Evolutionary conservation across 2,113 vertebrate genomes (phyloP), one percentile per base, ranked within the genome.

Genomic region (Oceanites oceanicus): DNA sequence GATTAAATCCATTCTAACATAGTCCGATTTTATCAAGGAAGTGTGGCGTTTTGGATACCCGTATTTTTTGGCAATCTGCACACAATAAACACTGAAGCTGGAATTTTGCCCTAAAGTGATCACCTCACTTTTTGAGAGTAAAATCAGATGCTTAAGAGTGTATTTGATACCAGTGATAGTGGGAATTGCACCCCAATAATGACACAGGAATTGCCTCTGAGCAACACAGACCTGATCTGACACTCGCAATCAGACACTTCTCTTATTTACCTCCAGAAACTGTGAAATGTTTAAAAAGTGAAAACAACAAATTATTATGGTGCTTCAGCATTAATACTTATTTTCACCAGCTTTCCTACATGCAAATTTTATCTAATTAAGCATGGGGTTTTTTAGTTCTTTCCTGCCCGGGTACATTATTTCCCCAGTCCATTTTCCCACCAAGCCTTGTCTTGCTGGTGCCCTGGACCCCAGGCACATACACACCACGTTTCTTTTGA

Each of bases 51-150:
- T 36, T 67, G 32, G 49, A 80, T 62, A 75, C 40, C 7, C 6
- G 1, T n/a, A 50, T 67, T 91, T 91, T 84, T 95, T 75, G 34
- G 67, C 50, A 32, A 67, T 65, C 65, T 59, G 49, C 55, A 55
- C 10, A 45, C 32, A 55, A 76, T 56, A 68, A 91, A 93, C 42
- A 74, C 56, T 72, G 58, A 95, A 90, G 26, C 23, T 90, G 75
- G 80, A 91, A 61, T 94, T 97, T 96, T 94, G 40, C 86, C 56
- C 44, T 40, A 44, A 95, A 93, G 92, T 19, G 15, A 92, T 79
- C 58, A 79, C 56, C 20, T 27, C 47, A 14, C 34, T 86, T 95
- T 96, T 89, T 86, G 61, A 75, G 70, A 92, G n/a, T 70, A 81
- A 90, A 88, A 88, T 90, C 52, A 93, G 86, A 70, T 38, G 56